A percentile compares a stretch with the other conserved stretches of the same genome.
These are phyloP conservation scores for Tillus elongatus DNA, from an alignment of 2,888 invertebrate genomes.

Conservation along the genomic window DNA sequence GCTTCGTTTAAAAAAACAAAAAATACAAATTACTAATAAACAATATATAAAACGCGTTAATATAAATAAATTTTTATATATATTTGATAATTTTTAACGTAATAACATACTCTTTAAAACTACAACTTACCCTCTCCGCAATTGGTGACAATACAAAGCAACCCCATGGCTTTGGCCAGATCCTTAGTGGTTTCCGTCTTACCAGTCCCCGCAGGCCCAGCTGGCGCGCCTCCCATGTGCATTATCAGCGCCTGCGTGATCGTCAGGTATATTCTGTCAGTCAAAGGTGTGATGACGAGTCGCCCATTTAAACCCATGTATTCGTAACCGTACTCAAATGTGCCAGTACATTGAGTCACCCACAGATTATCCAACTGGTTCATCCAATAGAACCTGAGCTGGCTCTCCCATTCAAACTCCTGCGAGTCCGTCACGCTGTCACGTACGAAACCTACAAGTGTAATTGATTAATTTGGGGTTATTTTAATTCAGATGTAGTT, in stretches of 20 bases:
- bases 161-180: slow-evolving; percentile 78
- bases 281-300: slow-evolving; percentile 83
- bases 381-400: slow-evolving; percentile 86
- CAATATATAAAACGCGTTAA: too few relatives aligned
- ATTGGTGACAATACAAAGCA: slow-evolving; percentile 78
- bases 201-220: slow-evolving; percentile 75
- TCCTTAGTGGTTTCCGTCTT: slow-evolving; percentile 92
- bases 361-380: slow-evolving; percentile 69
- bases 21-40: too few relatives aligned
- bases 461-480: too few relatives aligned
- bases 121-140: slow-evolving; percentile 69
- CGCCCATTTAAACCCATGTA: slow-evolving; percentile 92
- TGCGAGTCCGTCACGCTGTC: slow-evolving; percentile 73
- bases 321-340: slow-evolving; percentile 88
- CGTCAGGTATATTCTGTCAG: slow-evolving; percentile 86
- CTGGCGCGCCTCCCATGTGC: slow-evolving; percentile 86
- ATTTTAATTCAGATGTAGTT: too few relatives aligned
- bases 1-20: too few relatives aligned
- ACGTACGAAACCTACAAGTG: slow-evolving; percentile 61
- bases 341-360: slow-evolving; percentile 76
- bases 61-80: too few relatives aligned
- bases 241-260: slow-evolving; percentile 87
- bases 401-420: slow-evolving; percentile 93
- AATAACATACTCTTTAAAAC: too few relatives aligned
- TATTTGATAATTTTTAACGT: too few relatives aligned